phyloP scores from a whole-genome alignment of 2,888 invertebrate genomes.

The Corbicula japonica region DNA sequence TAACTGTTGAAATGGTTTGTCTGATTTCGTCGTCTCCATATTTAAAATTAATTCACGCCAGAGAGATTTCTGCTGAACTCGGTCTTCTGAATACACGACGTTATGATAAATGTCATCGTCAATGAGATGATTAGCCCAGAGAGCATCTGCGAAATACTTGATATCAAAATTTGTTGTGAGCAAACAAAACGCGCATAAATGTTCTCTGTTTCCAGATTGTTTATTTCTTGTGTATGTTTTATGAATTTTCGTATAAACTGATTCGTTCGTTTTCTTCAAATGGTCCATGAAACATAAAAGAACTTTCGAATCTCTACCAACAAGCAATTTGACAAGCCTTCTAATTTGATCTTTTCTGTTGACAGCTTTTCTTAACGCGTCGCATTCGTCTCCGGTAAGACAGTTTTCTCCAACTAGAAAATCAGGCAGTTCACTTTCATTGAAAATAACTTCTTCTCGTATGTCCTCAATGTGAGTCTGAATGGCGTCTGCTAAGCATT shows the following conservation, averaged over 20 bases:
- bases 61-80: no score
- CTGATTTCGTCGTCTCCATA: no score
- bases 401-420: not conserved
- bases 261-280: not conserved
- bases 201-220: not conserved
- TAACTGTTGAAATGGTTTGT: no score
- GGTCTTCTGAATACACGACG: no score
- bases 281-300: not conserved
- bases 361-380: not conserved
- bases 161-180: not conserved
- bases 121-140: not conserved
- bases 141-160: not conserved
- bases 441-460: not conserved
- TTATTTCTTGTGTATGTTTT: not conserved
- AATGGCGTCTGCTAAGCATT: slow-evolving; percentile 7
- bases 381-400: slow-evolving; percentile 13
- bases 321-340: not conserved
- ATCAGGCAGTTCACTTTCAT: slow-evolving; percentile 5
- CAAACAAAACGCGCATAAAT: not conserved
- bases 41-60: no score
- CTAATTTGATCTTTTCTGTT: slow-evolving; percentile 2
- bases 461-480: not conserved
- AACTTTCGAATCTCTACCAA: not conserved
- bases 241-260: not conserved
- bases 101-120: no score